phyloP scores from a whole-genome alignment of 2,888 invertebrate genomes.

The Drosophila differens region DNA sequence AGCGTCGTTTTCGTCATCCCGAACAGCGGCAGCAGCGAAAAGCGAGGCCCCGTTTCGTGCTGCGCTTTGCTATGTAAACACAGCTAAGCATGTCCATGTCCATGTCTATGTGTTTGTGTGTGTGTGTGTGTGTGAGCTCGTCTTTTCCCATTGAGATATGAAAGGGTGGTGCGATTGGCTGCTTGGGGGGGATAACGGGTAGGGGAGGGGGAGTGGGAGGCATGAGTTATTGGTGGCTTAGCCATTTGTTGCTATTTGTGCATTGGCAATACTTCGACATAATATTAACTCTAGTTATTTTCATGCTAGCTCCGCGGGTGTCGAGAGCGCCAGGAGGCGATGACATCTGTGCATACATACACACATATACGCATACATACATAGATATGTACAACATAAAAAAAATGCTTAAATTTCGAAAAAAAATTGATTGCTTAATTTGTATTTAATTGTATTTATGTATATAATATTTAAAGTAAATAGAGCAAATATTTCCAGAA shows the following conservation, averaged over 20 bases:
- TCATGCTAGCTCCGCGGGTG: neutral
- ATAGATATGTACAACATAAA: neutral
- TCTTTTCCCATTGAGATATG: conserved; percentile 33
- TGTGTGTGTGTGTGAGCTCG: conserved; percentile 7
- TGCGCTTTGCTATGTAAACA: conserved; percentile 76
- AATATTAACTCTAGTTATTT: conserved; percentile 5
- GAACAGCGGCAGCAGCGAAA: conserved; percentile 51
- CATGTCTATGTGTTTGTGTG: conserved; percentile 9
- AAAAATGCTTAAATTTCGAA: neutral
- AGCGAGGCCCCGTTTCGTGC: conserved; percentile 70
- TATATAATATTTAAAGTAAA: neutral
- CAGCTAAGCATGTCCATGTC: conserved; percentile 51
- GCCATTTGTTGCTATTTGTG: conserved; percentile 45
- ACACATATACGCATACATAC: conserved; percentile 1
- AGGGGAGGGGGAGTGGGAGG: neutral
- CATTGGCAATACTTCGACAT: conserved; percentile 37
- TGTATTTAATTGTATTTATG: neutral
- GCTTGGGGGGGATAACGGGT: neutral
- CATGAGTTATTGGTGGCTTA: conserved; percentile 32
- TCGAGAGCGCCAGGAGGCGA: neutral
- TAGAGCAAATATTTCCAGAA: neutral
- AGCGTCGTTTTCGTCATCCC: conserved; percentile 47
- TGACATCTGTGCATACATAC: conserved; percentile 21
- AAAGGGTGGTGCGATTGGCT: conserved; percentile 13
- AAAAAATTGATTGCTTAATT: too few species aligned